A percentile compares a stretch with the other conserved stretches of the same genome.
Evolutionary conservation across 2,888 invertebrate genomes (phyloP).

Genomic region (Caenorhabditis macrosperma): DNA sequence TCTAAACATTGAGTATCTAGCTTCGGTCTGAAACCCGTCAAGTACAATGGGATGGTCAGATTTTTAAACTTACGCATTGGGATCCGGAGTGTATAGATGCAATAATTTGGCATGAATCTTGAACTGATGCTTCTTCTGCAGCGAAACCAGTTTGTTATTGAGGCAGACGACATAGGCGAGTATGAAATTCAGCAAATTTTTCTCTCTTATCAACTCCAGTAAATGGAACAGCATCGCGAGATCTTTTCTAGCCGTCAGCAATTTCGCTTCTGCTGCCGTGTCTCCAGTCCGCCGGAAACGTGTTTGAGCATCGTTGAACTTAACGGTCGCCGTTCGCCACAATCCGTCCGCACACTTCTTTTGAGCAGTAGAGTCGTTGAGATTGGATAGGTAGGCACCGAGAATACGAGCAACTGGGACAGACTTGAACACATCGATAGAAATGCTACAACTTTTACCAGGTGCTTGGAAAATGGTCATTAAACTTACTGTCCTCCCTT

Average conservation of each 20-base stretch:
- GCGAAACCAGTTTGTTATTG: constrained; percentile 31
- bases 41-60: neutral
- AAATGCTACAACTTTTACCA: constrained; percentile 25
- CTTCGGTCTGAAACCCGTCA: constrained; percentile 27
- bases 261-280: neutral
- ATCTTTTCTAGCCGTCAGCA: neutral
- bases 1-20: constrained; percentile 23
- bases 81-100: constrained; percentile 7
- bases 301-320: constrained; percentile 25
- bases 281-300: neutral
- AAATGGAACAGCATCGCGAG: constrained; percentile 22
- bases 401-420: constrained; percentile 46
- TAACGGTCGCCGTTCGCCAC: constrained; percentile 19
- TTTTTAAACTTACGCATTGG: constrained; percentile 14
- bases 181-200: constrained; percentile 29
- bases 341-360: constrained; percentile 55
- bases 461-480: neutral
- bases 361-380: neutral
- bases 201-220: constrained; percentile 26
- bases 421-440: constrained; percentile 46
- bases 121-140: constrained; percentile 21
- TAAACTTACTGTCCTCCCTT: constrained; percentile 45
- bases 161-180: constrained; percentile 27
- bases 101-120: constrained; percentile 30
- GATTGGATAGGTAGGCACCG: constrained; percentile 32